Base-by-base conservation (phyloP, 1,140 invertebrate species). In the Scaptomyza montana region DNA sequence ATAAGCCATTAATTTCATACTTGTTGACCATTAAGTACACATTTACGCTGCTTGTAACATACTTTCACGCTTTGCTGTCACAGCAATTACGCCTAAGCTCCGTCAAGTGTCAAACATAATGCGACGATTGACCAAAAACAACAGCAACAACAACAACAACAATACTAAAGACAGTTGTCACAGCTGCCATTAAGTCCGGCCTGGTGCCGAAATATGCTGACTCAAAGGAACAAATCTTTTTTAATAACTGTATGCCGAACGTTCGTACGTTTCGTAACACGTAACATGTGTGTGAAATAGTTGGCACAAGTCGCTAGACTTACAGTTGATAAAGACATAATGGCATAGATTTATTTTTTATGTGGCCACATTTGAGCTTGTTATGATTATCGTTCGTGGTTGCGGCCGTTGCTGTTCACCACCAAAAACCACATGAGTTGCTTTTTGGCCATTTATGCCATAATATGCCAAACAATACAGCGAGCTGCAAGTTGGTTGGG, bases 271-370 rank as follows among this genome's bases (percentile, higher is more conserved):
- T 25, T 25, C 21, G 21, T 16, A 30, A 5, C 39, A 9, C 2
- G 65, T 60, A 79, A 76, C 73, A 84, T 77, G 84, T 89, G 79
- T 66, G 70, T 49, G 28, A 49, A 87, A 87, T 82, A 80, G 84
- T 84, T 72, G 63, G 66, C 74, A 84, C 76, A 39, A 68, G 46
- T 30, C 12, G 33, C 28, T 49, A 30, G 39, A 56, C 13, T 57
- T 57, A 65, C 79, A 89, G 79, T 87, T 87, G 87, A 87, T 87
- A 87, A 89, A 89, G 84, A 89, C 84, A 87, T 87, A 87, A 87
- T 87, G 73, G 69, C 79, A 81, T 81, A 76, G 81, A 86, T 86
- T 86, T 86, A 86, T 63, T 78, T 86, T 86, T 86, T 81, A 86
- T 86, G 81, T 72, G 60, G 54, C 71, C 41, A 69, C 82, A 86